Conservation (phyloP, 23 tunicate genomes). For the Styela plicata region DNA sequence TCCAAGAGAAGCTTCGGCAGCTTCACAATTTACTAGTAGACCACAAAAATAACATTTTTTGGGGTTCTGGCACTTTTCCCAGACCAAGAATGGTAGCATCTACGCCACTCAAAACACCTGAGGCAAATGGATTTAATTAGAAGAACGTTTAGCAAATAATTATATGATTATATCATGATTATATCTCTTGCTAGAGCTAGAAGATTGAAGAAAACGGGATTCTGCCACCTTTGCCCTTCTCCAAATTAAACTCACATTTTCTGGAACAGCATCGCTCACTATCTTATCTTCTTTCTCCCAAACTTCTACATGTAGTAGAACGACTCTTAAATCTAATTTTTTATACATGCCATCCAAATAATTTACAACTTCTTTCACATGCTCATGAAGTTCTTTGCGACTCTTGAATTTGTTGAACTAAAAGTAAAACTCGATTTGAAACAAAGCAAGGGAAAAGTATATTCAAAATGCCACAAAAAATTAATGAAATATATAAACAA, state of each 20-base stretch:
- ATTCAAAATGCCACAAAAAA: neutral
- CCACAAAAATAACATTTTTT: too few species aligned
- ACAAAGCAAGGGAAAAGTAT: neutral
- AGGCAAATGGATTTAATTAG: too few species aligned
- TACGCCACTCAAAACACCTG: too few species aligned
- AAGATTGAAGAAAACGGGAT: too few species aligned
- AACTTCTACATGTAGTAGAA: constrained; percentile 61
- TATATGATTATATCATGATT: too few species aligned
- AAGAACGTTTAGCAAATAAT: too few species aligned
- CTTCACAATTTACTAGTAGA: too few species aligned
- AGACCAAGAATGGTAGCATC: too few species aligned
- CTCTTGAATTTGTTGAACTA: constrained; percentile 9
- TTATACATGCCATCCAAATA: constrained; percentile 45
- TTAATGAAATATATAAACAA: neutral
- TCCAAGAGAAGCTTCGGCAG: too few species aligned
- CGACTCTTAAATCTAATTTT: constrained; percentile 42
- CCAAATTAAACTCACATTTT: neutral
- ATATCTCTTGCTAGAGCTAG: too few species aligned
- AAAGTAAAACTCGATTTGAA: neutral
- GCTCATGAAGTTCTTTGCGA: constrained; percentile 25
- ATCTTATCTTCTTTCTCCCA: constrained; percentile 60
- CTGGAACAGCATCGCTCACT: constrained; percentile 1
- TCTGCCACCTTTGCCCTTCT: too few species aligned
- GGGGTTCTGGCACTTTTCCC: too few species aligned
- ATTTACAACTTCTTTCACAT: constrained; percentile 62